Conservation (phyloP, 1,140 invertebrate species). For the Calliphora vicina region DNA sequence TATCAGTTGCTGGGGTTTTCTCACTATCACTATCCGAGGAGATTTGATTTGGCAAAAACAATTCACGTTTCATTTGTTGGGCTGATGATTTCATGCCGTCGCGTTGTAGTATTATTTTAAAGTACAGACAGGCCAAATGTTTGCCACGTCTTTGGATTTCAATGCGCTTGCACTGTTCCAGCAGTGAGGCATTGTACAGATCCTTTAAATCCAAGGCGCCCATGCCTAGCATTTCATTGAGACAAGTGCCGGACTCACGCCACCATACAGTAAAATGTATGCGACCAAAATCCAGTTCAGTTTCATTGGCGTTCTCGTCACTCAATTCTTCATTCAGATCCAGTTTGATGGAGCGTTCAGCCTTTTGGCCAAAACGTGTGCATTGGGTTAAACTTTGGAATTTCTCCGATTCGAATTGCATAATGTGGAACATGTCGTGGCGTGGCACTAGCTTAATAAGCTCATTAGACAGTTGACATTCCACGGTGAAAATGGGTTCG, state of each 20-base stretch:
- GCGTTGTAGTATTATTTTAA: conserved; percentile 52
- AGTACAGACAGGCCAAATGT: conserved; percentile 54
- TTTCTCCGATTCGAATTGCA: conserved; percentile 61
- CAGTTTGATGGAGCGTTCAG: conserved; percentile 49
- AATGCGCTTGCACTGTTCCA: conserved; percentile 59
- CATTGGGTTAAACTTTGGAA: conserved; percentile 59
- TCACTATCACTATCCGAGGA: conserved; percentile 21
- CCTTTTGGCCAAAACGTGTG: conserved; percentile 57
- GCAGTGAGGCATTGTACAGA: conserved; percentile 51
- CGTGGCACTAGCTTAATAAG: conserved; percentile 50
- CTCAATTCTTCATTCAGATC: conserved; percentile 5
- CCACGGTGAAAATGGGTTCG: conserved; percentile 58
- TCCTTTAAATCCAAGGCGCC: conserved; percentile 51
- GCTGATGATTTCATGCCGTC: neutral
- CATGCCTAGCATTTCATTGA: conserved; percentile 59
- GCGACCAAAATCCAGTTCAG: conserved; percentile 41
- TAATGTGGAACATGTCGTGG: conserved; percentile 54
- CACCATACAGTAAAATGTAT: conserved; percentile 59
- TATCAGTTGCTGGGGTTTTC: conserved; percentile 12
- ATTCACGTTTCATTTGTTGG: neutral
- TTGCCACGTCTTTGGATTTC: conserved; percentile 50
- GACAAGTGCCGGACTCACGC: conserved; percentile 59
- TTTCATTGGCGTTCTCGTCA: conserved; percentile 17
- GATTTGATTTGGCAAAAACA: neutral
- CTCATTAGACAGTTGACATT: conserved; percentile 55